Evolutionary conservation across 2,797 vertebrate genomes (phyloP).

Genomic region (Lutra lutra): DNA sequence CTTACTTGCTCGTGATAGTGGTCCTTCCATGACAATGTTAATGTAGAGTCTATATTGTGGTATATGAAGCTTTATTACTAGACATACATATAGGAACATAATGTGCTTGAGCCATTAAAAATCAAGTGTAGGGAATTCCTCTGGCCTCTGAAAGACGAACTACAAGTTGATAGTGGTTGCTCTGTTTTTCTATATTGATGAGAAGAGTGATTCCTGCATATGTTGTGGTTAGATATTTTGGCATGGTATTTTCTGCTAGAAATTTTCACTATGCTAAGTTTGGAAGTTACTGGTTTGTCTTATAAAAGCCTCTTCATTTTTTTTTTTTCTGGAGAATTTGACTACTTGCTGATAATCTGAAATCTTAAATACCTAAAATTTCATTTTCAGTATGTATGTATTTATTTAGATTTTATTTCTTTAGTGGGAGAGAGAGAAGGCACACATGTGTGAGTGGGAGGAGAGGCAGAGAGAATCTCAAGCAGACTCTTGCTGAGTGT

Average conservation of each 20-base stretch:
- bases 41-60: constrained; percentile 22
- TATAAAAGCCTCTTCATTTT: constrained; percentile 37
- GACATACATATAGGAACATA: not conserved
- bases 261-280: not conserved
- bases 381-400: not conserved
- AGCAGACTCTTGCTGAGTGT: too few species aligned
- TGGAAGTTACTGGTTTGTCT: constrained; percentile 9
- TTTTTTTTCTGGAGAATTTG: not conserved
- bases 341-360: constrained; percentile 50
- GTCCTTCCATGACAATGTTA: not conserved
- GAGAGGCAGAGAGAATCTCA: too few species aligned
- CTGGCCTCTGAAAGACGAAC: not conserved
- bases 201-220: constrained; percentile 34
- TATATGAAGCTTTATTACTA: constrained; percentile 47
- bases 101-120: not conserved
- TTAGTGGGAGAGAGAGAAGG: too few species aligned
- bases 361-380: constrained; percentile 63
- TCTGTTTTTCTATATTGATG: constrained; percentile 44
- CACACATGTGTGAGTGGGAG: too few species aligned
- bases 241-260: constrained; percentile 37
- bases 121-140: not conserved
- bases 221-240: not conserved
- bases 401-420: not conserved
- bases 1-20: not conserved
- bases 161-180: not conserved